Conservation (phyloP, 2,113 vertebrate species). For the Ctenodactylus gundi region DNA sequence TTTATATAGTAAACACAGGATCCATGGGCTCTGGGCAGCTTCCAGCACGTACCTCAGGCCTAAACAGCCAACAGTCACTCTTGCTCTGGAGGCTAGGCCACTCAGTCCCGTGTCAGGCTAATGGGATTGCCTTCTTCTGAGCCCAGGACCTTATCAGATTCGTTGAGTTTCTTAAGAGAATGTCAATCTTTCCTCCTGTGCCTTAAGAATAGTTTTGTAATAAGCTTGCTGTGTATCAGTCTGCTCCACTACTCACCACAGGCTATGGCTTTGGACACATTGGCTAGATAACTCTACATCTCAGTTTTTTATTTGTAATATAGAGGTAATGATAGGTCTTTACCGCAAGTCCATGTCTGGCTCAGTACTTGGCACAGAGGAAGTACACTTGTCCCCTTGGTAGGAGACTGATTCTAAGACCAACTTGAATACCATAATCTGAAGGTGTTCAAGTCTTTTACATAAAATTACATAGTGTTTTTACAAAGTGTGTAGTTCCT, state of each 20-base stretch:
- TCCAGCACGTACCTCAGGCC: not conserved
- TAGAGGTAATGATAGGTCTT: not conserved
- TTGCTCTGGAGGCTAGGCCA: not conserved
- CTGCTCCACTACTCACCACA: not conserved
- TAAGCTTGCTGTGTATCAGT: not conserved
- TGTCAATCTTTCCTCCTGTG: not conserved
- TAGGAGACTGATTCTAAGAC: not conserved
- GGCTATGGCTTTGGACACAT: not conserved
- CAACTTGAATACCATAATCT: not conserved
- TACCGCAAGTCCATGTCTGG: not conserved
- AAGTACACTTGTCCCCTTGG: not conserved
- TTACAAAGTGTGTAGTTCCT: not conserved
- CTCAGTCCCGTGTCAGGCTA: not conserved
- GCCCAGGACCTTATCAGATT: not conserved
- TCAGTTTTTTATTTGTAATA: not conserved
- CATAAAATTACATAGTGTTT: not conserved
- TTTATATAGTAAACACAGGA: constrained; percentile 48
- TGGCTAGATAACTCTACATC: not conserved
- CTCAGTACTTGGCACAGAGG: not conserved
- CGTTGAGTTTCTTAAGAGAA: not conserved
- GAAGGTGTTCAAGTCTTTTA: not conserved
- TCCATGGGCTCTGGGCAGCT: not conserved
- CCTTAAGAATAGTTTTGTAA: not conserved
- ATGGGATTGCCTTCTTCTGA: not conserved
- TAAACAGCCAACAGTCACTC: not conserved